Base-by-base conservation (phyloP, 2,113 vertebrate species). In the Myocastor coypus region DNA sequence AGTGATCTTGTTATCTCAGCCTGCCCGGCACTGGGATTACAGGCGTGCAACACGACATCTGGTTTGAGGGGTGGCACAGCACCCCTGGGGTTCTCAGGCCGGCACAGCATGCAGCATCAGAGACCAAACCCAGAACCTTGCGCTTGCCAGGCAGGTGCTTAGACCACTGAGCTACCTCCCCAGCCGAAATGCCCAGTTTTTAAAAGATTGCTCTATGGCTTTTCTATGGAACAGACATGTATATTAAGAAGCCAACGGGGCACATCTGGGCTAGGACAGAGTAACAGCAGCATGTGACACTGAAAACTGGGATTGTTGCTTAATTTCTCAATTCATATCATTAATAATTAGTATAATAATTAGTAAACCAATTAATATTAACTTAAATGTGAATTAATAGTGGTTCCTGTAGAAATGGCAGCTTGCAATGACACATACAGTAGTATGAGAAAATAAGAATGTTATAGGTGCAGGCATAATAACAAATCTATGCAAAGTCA, bases 221-320 rank as follows among this genome's bases (percentile, higher is more conserved):
- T 87, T 69, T 37, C 40, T 34, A 6, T 4, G n/a, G 50, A 73
- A n/a, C 37, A 42, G 63, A 28, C 1, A 7, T 12, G 6, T 13
- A 4, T 0, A 4, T n/a, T 24, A 80, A 80, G 37, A 4, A 91
- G 66, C 10, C 37, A 95, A 73, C 4, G 5, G 0, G 24, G 14
- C 4, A 26, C 6, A 12, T 5, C 37, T 7, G 61, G 19, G 63
- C 3, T 0, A 2, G 4, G 17, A 0, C 0, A 30, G 50, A 59
- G 3, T 1, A 16, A 32, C 7, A 64, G 59, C 19, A n/a, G 26
- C 20, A 19, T 4, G 32, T 30, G 82, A 1, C 0, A 46, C 22
- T 20, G 81, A 55, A 46, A 91, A 16, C 40, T 42, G 64, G 20
- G 59, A 6, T 34, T 55, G n/a, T 16, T 10, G 30, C 71, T 61